Evolutionary conservation across 2,113 vertebrate genomes (phyloP), one percentile per base, ranked within the genome.

Genomic region (Melanocharis versteri): DNA sequence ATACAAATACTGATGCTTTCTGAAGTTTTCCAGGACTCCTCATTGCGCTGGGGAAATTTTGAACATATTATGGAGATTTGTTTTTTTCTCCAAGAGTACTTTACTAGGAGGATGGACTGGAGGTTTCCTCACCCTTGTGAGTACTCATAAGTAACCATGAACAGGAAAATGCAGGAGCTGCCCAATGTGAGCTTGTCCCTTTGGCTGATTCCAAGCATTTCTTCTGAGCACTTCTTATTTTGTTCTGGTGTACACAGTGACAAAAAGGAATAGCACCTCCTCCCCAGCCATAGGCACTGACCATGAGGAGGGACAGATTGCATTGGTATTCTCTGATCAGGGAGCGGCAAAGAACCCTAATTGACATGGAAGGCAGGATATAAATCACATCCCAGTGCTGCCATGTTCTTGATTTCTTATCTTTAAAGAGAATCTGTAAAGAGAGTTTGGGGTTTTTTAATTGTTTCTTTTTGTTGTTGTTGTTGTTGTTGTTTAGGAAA

Each of bases 261-360:
- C 69, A 73, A 40, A 60, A 77, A 44, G 13, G 5, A 85, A 39
- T 13, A 56, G 50, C 13, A 33, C 21, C 48, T 77, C 61, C 51
- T 76, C 40, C 23, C 50, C 50, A 86, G 88, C 73, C 47, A 1
- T 16, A 48, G 47, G 44, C n/a, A 45, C 31, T 53, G 71, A 60
- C 45, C 73, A n/a, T 26, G 39, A 86, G 76, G 81, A 93, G 66
- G 44, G 71, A 61, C 27, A 69, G 83, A n/a, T 26, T 86, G 75
- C 80, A 42, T 61, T 88, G 75, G 60, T 83, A 54, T 81, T 78
- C 60, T 78, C 75, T 56, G 76, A 90, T 78, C 83, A 76, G 47
- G 64, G 88, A 92, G 57, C 64, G 54, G 92, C 92, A 96, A 37
- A 61, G 83, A 88, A 83, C 82, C 73, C 86, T 91, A 91, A 81